Evolutionary conservation across 2,113 vertebrate species (phyloP).

Genomic region (Labrus mixtus): DNA sequence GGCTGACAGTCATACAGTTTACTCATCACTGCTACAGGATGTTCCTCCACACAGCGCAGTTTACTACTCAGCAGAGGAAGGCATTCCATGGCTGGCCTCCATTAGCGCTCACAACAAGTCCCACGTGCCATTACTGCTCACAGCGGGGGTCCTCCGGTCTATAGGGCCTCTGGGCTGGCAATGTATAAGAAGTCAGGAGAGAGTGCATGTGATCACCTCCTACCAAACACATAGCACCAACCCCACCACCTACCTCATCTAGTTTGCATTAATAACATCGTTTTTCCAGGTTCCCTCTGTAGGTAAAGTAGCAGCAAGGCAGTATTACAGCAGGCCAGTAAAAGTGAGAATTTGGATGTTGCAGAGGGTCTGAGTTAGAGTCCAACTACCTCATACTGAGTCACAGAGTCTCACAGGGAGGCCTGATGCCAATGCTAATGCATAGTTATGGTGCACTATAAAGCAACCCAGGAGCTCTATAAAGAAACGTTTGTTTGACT

Average conservation of each 20-base stretch:
- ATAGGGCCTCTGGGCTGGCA: conserved; percentile 48
- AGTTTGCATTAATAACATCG: conserved; percentile 31
- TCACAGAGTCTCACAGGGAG: conserved; percentile 40
- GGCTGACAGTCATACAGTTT: conserved; percentile 30
- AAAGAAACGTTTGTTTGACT: conserved; percentile 6
- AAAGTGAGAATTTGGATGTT: conserved; percentile 53
- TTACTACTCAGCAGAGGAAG: conserved; percentile 65
- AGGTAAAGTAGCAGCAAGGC: conserved; percentile 36
- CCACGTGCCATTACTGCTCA: conserved; percentile 71
- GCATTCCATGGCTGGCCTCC: conserved; percentile 73
- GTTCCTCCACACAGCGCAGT: conserved; percentile 39
- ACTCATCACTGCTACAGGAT: conserved; percentile 50
- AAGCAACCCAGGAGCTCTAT: conserved; percentile 29
- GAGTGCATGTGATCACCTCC: conserved; percentile 28
- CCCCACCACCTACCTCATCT: conserved; percentile 56
- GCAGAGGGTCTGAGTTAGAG: conserved; percentile 14
- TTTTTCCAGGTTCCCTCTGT: conserved; percentile 49
- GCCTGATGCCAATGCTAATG: conserved; percentile 40
- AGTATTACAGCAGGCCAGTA: conserved; percentile 45
- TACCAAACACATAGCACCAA: conserved; percentile 27
- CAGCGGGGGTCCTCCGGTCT: conserved; percentile 52
- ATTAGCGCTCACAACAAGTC: conserved; percentile 72
- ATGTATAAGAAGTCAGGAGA: conserved; percentile 37
- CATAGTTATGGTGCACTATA: conserved; percentile 10
- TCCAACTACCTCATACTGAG: conserved; percentile 61